Conservation (phyloP, 2,888 invertebrate species). For the Neoaliturus tenellus region DNA sequence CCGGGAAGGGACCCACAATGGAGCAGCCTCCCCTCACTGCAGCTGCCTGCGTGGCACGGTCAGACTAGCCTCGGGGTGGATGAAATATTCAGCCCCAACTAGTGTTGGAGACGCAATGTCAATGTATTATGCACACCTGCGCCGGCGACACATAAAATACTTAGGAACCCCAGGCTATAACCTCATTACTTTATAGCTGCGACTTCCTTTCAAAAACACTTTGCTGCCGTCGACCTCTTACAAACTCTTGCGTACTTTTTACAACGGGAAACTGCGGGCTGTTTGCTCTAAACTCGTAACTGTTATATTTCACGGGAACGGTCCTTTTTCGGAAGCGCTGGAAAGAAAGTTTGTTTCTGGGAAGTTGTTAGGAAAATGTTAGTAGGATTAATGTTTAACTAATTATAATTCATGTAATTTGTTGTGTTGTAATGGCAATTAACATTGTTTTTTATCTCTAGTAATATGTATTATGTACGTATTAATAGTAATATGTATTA, state of each 20-base stretch:
- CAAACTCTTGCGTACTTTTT: background rate
- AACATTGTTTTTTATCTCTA: too few relatives aligned
- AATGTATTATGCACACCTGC: slow-evolving; percentile 35
- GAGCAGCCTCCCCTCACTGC: background rate
- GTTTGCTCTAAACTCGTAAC: slow-evolving; percentile 4
- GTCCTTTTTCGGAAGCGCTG: background rate
- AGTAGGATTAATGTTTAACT: too few relatives aligned
- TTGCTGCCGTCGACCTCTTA: background rate
- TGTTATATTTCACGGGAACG: slow-evolving; percentile 1
- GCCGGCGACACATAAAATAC: slow-evolving; percentile 44
- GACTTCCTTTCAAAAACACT: slow-evolving; percentile 41
- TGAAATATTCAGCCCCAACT: slow-evolving; percentile 44
- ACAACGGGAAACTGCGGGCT: background rate
- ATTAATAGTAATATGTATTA: too few relatives aligned
- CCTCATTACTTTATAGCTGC: slow-evolving; percentile 37
- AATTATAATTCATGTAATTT: too few relatives aligned
- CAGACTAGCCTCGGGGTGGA: background rate
- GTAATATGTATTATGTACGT: too few relatives aligned
- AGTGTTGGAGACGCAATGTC: slow-evolving; percentile 3
- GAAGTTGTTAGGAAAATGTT: background rate
- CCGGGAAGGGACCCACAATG: background rate
- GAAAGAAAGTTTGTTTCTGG: background rate
- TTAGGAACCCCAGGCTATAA: slow-evolving; percentile 36
- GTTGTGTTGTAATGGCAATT: too few relatives aligned
- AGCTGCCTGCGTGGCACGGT: background rate